Conservation (phyloP, 2,888 invertebrate species). For the Hecatera dysodea region DNA sequence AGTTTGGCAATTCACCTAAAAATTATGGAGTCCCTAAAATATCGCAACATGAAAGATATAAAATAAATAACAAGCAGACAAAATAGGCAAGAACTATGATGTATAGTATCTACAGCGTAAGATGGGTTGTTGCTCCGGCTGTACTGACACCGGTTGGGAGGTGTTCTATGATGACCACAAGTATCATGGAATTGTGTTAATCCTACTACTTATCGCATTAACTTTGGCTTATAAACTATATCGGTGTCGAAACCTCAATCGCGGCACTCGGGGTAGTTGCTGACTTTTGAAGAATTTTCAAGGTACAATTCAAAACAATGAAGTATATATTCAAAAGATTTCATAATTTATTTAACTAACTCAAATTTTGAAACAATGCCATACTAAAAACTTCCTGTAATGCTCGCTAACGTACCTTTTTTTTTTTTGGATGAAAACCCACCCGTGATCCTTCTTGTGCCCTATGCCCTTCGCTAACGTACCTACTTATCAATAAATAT, state of each 20-base stretch:
- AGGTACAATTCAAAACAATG: slow-evolving; percentile 31
- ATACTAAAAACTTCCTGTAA: background rate
- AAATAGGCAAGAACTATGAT: slow-evolving; percentile 30
- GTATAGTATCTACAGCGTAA: slow-evolving; percentile 32
- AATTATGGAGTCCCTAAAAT: slow-evolving; percentile 24
- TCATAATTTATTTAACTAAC: slow-evolving; percentile 15
- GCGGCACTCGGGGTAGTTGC: slow-evolving; percentile 51
- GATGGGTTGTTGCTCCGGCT: slow-evolving; percentile 73
- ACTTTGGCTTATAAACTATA: slow-evolving; percentile 73
- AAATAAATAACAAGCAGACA: slow-evolving; percentile 16
- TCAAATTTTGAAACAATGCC: slow-evolving; percentile 13
- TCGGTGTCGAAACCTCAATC: slow-evolving; percentile 71
- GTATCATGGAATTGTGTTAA: slow-evolving; percentile 66
- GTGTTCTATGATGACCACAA: slow-evolving; percentile 69
- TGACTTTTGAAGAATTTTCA: background rate
- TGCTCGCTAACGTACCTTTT: background rate
- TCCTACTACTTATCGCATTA: slow-evolving; percentile 66
- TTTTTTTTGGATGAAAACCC: no score
- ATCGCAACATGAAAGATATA: slow-evolving; percentile 13
- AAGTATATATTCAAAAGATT: background rate
- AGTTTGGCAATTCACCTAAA: slow-evolving; percentile 20
- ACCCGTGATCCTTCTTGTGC: no score
- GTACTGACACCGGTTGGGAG: slow-evolving; percentile 66
- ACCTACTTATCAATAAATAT: slow-evolving; percentile 30
- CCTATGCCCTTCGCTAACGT: no score